These are phyloP conservation scores for Onychorhynchus coronatus DNA, from an alignment of 2,113 vertebrate species.

Conservation along the genomic window DNA sequence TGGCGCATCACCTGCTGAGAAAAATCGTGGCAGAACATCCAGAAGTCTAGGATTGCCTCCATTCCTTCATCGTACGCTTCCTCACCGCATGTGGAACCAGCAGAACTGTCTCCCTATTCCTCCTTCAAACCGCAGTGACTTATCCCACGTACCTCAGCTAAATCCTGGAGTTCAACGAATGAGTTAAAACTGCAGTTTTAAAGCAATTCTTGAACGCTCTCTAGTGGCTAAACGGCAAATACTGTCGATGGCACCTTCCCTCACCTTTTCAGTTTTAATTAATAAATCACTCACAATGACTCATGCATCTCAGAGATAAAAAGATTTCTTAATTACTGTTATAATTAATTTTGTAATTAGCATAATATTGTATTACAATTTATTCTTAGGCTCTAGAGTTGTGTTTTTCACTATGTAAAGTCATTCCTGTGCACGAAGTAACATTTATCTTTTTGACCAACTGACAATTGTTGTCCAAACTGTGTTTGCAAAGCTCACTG, in stretches of 20 bases:
- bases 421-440: background rate
- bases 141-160: background rate
- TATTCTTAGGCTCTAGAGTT: background rate
- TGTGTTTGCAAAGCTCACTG: background rate
- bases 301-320: background rate
- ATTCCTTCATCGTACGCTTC: background rate
- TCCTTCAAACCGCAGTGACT: background rate
- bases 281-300: background rate
- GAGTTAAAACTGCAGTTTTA: background rate
- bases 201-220: slow-evolving; percentile 45
- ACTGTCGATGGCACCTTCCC: background rate
- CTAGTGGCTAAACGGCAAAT: slow-evolving; percentile 51
- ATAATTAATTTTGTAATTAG: background rate
- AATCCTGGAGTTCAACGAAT: background rate
- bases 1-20: background rate
- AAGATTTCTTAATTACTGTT: background rate
- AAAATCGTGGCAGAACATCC: accelerated
- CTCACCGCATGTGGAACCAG: background rate
- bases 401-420: background rate
- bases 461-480: background rate
- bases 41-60: background rate
- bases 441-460: background rate
- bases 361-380: background rate
- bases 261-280: background rate
- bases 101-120: background rate